These are phyloP conservation scores for Eilema sororculum DNA, from an alignment of 2,888 invertebrate genomes.

Conservation along the genomic window DNA sequence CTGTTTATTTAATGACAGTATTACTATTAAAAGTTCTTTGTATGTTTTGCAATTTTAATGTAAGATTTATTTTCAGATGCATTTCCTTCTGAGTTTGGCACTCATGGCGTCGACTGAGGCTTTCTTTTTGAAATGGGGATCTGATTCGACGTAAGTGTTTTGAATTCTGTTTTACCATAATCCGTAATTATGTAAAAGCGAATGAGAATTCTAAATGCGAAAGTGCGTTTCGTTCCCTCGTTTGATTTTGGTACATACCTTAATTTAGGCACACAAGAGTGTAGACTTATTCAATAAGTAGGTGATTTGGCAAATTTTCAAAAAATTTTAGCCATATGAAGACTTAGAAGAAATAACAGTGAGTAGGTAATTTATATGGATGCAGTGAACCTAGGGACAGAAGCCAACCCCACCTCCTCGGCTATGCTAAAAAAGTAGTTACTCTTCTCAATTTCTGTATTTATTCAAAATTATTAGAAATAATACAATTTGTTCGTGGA, in stretches of 20 bases:
- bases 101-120: slow-evolving; percentile 79
- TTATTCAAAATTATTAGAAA: no score
- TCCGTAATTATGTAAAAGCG: slow-evolving; percentile 18
- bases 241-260: neutral
- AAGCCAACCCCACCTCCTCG: no score
- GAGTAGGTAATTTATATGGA: no score
- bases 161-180: neutral
- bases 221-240: neutral
- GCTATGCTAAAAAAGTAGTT: no score
- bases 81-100: slow-evolving; percentile 71
- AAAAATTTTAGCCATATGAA: neutral
- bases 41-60: slow-evolving; percentile 25
- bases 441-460: no score
- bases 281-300: neutral
- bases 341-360: no score
- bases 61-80: slow-evolving; percentile 72
- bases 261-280: neutral
- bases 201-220: slow-evolving; percentile 6
- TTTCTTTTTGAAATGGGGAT: slow-evolving; percentile 86
- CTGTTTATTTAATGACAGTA: slow-evolving; percentile 18
- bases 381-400: no score
- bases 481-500: no score
- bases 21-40: slow-evolving; percentile 18
- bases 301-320: neutral
- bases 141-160: slow-evolving; percentile 81